Evolutionary conservation across 2,888 invertebrate species (phyloP).

Genomic region (Myathropa florea): DNA sequence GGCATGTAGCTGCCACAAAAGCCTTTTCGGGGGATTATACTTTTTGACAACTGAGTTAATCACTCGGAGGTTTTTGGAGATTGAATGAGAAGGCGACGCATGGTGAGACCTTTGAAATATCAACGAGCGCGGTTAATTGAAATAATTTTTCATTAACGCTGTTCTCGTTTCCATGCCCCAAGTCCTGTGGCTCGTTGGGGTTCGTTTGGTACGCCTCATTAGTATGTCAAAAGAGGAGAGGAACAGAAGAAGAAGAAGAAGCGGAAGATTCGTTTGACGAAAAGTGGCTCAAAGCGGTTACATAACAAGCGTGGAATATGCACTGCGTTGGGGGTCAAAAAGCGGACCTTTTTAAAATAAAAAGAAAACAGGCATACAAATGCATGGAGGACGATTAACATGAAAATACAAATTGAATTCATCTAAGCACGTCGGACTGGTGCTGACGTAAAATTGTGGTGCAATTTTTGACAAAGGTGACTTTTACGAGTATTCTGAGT

Average conservation of each 20-base stretch:
- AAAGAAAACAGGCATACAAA: background rate
- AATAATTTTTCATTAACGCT: constrained; percentile 71
- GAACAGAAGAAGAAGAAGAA: background rate
- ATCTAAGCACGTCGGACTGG: too few species aligned
- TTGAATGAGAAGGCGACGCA: constrained; percentile 33
- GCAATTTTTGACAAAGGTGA: too few species aligned
- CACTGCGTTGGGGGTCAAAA: background rate
- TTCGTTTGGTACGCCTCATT: constrained; percentile 45
- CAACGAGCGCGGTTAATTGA: constrained; percentile 67
- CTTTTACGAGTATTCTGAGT: too few species aligned
- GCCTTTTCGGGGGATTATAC: constrained; percentile 54
- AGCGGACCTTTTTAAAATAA: background rate
- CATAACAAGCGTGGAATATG: constrained; percentile 11
- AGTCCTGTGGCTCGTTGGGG: background rate
- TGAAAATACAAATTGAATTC: too few species aligned
- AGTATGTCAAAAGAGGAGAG: constrained; percentile 48
- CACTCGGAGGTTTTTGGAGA: constrained; percentile 56
- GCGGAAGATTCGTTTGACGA: constrained; percentile 13
- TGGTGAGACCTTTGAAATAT: constrained; percentile 53
- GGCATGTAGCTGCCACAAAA: constrained; percentile 44
- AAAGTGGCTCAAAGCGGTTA: constrained; percentile 15
- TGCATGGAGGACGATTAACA: background rate
- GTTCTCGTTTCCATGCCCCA: constrained; percentile 19
- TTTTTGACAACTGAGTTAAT: constrained; percentile 70
- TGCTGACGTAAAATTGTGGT: too few species aligned